Percentiles rank a stretch among this genome's conserved stretches.
Evolutionary conservation across 2,888 invertebrate genomes (phyloP).

Genomic region (Gastracanthus pulcherrimus): DNA sequence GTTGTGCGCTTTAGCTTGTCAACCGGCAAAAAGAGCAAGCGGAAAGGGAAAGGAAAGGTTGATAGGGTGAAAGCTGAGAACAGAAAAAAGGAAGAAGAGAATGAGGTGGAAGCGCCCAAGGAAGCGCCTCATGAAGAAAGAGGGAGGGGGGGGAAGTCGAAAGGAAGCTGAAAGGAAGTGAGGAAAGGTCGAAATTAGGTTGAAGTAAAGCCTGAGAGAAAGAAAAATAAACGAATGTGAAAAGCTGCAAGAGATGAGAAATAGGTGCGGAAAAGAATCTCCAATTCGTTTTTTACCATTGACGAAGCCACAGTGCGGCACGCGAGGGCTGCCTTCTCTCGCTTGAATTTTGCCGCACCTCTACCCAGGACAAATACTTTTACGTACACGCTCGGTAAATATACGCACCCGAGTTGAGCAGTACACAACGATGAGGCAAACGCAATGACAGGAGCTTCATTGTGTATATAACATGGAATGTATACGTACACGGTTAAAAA

Average conservation of each 20-base stretch:
- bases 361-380: neutral
- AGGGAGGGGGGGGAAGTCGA: neutral
- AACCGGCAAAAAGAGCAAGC: neutral
- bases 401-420: too few species aligned
- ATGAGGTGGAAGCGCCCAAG: neutral
- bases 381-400: neutral
- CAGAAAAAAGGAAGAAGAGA: neutral
- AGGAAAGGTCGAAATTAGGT: neutral
- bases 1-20: conserved; percentile 32
- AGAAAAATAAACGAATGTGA: neutral
- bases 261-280: conserved; percentile 17
- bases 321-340: neutral
- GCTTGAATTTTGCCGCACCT: neutral
- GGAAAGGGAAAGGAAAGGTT: neutral
- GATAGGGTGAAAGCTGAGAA: too few species aligned
- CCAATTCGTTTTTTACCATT: conserved; percentile 26
- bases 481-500: too few species aligned
- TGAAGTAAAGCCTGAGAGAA: neutral
- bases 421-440: too few species aligned
- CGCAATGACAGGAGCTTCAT: too few species aligned
- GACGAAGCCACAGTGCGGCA: conserved; percentile 2
- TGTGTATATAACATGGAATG: too few species aligned
- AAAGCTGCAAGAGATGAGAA: conserved; percentile 21
- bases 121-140: neutral
- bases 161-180: neutral